Conservation (phyloP, 2,888 invertebrate species). For the Oscheius onirici region DNA sequence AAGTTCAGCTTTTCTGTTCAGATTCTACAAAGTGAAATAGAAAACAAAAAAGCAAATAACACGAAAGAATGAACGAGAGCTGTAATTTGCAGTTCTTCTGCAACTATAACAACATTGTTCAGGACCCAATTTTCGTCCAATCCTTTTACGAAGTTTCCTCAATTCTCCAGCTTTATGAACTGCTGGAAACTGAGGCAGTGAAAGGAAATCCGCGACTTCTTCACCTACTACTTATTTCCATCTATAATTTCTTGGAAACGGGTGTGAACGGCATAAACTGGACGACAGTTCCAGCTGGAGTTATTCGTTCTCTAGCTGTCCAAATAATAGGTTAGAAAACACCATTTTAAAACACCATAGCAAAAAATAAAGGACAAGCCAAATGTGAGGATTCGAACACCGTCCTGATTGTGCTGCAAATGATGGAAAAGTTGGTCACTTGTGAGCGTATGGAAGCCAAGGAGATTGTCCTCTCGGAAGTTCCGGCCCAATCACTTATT, state of each 20-base stretch:
- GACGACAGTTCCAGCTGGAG: conserved; percentile 40
- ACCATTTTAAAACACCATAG: neutral
- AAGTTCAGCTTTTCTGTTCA: too few species aligned
- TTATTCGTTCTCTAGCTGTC: conserved; percentile 35
- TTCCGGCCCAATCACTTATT: conserved; percentile 87
- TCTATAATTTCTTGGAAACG: conserved; percentile 35
- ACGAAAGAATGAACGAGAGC: too few species aligned
- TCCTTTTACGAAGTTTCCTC: conserved; percentile 1
- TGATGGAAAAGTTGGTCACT: conserved; percentile 46
- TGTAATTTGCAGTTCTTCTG: too few species aligned
- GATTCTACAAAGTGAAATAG: too few species aligned
- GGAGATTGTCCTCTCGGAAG: conserved; percentile 77
- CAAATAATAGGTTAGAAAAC: conserved; percentile 38
- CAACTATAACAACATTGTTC: neutral
- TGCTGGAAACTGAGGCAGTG: conserved; percentile 2
- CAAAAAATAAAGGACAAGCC: conserved; percentile 47
- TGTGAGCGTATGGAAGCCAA: conserved; percentile 11
- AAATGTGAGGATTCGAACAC: conserved; percentile 51
- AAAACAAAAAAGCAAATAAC: too few species aligned
- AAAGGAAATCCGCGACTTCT: conserved; percentile 35
- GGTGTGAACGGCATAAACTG: conserved; percentile 41
- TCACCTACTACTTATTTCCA: conserved; percentile 36
- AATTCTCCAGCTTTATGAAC: neutral
- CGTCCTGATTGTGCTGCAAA: conserved; percentile 40
- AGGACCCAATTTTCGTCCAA: conserved; percentile 16